Conservation (phyloP, 2,113 vertebrate species). For the Melanocharis versteri region DNA sequence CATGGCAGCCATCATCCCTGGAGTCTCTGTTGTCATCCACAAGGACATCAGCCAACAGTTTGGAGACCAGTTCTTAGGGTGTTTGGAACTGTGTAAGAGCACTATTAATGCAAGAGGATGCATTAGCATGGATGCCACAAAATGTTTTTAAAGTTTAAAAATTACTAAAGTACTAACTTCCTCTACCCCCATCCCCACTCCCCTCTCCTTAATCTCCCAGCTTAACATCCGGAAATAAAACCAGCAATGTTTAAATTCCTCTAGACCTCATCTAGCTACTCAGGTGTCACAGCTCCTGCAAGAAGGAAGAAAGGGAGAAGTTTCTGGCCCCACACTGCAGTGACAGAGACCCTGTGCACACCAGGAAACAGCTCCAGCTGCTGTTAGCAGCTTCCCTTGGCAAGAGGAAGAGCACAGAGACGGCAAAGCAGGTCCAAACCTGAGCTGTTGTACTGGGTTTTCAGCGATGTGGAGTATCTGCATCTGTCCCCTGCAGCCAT, state of each 20-base stretch:
- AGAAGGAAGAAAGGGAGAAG: background rate
- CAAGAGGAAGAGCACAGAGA: background rate
- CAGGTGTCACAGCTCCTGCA: background rate
- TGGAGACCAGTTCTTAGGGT: background rate
- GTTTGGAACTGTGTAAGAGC: background rate
- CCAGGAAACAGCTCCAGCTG: background rate
- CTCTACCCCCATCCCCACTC: background rate
- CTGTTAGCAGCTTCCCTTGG: background rate
- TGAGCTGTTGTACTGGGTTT: background rate
- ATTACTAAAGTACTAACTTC: background rate
- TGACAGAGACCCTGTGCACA: background rate
- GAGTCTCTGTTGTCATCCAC: background rate
- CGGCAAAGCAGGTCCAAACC: background rate
- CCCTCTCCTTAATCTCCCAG: background rate
- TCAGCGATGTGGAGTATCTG: background rate
- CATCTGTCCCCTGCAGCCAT: background rate
- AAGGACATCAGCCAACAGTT: background rate
- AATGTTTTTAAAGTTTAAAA: background rate
- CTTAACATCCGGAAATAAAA: background rate
- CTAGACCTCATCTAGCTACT: background rate
- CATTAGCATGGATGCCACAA: background rate
- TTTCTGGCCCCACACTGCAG: background rate
- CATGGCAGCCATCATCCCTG: background rate
- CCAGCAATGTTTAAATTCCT: background rate
- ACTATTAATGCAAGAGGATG: background rate